phyloP scores from a whole-genome alignment of 2,113 vertebrate genomes.

The Misgurnus mizolepis region DNA sequence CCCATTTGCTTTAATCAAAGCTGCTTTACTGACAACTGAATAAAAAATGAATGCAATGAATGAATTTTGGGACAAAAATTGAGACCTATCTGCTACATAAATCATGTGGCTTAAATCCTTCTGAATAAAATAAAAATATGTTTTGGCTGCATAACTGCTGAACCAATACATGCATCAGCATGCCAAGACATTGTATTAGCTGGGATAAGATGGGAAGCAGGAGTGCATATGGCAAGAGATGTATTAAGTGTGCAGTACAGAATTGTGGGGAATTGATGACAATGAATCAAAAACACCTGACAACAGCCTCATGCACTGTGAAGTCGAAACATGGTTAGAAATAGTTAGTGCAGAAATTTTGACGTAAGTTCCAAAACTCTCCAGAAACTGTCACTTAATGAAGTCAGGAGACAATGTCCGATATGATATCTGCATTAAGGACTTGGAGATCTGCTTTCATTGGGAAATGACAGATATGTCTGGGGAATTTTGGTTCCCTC shows the following conservation, averaged over 20 bases:
- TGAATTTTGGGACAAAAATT: background rate
- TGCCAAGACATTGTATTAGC: background rate
- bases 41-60: no score
- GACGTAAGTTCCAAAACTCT: constrained; percentile 9
- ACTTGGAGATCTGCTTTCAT: background rate
- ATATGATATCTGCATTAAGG: background rate
- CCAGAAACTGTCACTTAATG: background rate
- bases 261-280: background rate
- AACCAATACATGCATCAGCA: constrained; percentile 16
- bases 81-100: no score
- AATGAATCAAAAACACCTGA: background rate
- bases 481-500: constrained; percentile 1
- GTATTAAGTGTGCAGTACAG: background rate
- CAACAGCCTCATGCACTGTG: background rate
- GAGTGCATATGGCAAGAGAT: background rate
- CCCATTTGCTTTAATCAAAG: no score
- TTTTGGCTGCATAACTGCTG: background rate
- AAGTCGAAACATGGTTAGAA: background rate
- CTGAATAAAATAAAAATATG: no score
- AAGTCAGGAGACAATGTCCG: background rate
- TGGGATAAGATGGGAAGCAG: constrained; percentile 17
- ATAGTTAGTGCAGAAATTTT: background rate
- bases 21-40: no score
- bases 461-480: background rate
- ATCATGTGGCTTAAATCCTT: no score